phyloP scores from a whole-genome alignment of 2,113 vertebrate species.

The Rostratula benghalensis region DNA sequence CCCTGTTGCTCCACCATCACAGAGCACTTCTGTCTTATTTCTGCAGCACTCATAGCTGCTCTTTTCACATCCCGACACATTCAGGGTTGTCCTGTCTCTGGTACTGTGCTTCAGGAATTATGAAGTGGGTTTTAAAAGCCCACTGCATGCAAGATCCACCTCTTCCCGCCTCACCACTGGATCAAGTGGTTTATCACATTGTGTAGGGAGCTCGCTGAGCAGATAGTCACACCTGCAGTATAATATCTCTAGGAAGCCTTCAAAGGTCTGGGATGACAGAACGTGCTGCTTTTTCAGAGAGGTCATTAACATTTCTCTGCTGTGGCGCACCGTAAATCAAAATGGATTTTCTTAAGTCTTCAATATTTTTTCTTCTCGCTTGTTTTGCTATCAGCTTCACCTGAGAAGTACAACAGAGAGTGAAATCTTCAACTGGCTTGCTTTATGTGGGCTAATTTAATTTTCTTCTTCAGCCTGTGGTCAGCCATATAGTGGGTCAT shows the following conservation, averaged over 20 bases:
- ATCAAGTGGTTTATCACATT: neutral
- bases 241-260: neutral
- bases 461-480: neutral
- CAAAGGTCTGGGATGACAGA: neutral
- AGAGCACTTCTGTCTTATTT: neutral
- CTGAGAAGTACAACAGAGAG: neutral
- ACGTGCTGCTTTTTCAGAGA: neutral
- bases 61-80: neutral
- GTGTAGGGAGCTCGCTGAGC: neutral
- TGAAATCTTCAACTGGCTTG: neutral
- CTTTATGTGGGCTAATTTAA: neutral
- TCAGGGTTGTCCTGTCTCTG: neutral
- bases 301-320: neutral
- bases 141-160: neutral
- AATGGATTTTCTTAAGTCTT: neutral
- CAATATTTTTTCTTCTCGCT: neutral
- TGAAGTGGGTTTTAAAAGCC: neutral
- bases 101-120: neutral
- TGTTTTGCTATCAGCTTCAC: neutral
- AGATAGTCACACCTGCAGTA: neutral
- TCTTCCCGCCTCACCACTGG: neutral
- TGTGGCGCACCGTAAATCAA: neutral
- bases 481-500: neutral
- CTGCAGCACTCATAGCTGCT: neutral
- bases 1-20: neutral